Conservation (phyloP, 2,888 invertebrate species). For the Philonicus albiceps region DNA sequence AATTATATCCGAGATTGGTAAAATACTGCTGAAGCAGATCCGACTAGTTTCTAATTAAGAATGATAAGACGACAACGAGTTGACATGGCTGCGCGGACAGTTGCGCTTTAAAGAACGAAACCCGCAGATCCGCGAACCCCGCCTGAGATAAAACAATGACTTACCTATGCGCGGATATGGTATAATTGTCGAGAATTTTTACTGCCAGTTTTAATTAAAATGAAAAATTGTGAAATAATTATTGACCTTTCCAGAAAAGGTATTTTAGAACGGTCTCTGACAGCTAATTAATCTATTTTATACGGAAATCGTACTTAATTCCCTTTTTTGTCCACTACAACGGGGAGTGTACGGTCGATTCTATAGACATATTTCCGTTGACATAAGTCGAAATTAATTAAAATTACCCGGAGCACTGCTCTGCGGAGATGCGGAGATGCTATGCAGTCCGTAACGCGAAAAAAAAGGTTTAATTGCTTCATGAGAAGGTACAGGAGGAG, state of each 20-base stretch:
- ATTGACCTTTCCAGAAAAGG: constrained; percentile 28
- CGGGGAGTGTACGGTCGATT: not conserved
- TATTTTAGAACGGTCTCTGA: not conserved
- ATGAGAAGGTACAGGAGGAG: not conserved
- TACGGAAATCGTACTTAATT: constrained; percentile 19
- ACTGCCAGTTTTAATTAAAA: constrained; percentile 51
- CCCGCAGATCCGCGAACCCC: not conserved
- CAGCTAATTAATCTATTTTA: constrained; percentile 25
- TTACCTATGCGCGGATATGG: constrained; percentile 49
- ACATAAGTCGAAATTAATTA: constrained; percentile 17
- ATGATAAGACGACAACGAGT: constrained; percentile 16
- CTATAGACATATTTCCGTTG: constrained; percentile 3
- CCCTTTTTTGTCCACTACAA: not conserved
- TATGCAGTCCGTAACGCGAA: not conserved
- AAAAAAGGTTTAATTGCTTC: not conserved
- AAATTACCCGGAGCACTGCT: not conserved
- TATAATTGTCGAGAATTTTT: constrained; percentile 51
- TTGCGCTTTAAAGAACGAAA: not conserved
- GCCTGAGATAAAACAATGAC: constrained; percentile 10
- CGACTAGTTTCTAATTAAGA: constrained; percentile 40
- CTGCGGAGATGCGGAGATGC: not conserved
- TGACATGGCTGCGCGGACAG: not conserved
- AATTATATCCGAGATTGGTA: constrained; percentile 33
- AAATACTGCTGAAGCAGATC: not conserved
- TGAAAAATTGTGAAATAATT: constrained; percentile 50